Evolutionary conservation across 2,113 vertebrate genomes (phyloP).

Genomic region (Pteruthius melanotis): DNA sequence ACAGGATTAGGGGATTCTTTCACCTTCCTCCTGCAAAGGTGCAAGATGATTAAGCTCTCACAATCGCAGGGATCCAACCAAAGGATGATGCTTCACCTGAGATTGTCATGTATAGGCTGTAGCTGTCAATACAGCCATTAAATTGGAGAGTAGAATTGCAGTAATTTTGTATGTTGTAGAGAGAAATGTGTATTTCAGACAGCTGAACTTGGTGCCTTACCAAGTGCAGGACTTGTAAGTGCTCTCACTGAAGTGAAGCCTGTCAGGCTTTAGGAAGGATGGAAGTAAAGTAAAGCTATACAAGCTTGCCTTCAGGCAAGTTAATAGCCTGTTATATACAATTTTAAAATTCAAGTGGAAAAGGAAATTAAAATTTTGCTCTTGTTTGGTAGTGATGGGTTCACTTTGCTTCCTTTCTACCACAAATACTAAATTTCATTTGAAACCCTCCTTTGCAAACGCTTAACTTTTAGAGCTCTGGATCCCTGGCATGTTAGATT

Average conservation of each 20-base stretch:
- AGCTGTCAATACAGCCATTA: background rate
- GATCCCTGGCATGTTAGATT: background rate
- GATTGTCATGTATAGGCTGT: background rate
- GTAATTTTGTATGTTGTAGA: background rate
- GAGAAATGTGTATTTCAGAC: accelerated
- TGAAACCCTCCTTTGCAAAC: background rate
- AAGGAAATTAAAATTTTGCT: background rate
- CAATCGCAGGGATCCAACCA: background rate
- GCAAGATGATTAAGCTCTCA: background rate
- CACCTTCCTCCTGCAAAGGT: background rate
- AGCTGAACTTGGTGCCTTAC: background rate
- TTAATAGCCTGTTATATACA: background rate
- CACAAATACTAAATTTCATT: background rate
- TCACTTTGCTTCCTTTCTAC: background rate
- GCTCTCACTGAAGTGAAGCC: background rate
- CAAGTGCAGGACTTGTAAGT: background rate
- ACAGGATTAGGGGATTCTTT: background rate
- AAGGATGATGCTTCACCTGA: background rate
- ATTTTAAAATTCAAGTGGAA: background rate
- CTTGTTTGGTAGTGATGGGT: background rate
- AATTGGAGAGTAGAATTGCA: background rate
- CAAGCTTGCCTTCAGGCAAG: background rate
- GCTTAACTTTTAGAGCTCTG: background rate
- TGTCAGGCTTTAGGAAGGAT: background rate
- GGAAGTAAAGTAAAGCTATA: background rate